Percentiles rank a stretch among this genome's conserved stretches.
Evolutionary conservation across 2,113 vertebrate species (phyloP).

Genomic region (Ammodytes marinus): DNA sequence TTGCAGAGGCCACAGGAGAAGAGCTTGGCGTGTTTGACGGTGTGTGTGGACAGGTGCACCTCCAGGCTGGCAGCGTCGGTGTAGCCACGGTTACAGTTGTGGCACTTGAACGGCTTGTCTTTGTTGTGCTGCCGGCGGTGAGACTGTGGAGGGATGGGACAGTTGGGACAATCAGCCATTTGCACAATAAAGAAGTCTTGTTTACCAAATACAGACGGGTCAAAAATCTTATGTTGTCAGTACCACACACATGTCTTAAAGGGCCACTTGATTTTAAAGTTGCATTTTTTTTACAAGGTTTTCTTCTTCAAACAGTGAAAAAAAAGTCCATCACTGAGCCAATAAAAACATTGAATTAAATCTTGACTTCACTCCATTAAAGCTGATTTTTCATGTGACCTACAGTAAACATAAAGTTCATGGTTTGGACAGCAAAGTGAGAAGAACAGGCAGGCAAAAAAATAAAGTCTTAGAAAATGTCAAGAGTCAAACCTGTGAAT

Average conservation of each 20-base stretch:
- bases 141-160: conserved; percentile 85
- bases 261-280: background rate
- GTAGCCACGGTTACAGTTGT: conserved; percentile 98
- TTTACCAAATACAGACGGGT: background rate
- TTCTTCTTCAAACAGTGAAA: background rate
- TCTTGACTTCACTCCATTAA: background rate
- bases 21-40: conserved; percentile 98
- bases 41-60: conserved; percentile 97
- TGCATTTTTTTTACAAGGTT: background rate
- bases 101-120: conserved; percentile 99
- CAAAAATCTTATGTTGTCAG: background rate
- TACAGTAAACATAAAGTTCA: background rate
- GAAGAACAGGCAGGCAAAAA: background rate
- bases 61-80: conserved; percentile 95
- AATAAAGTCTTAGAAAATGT: background rate
- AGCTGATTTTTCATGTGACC: background rate
- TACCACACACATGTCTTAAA: background rate
- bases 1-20: conserved; percentile 97
- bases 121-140: conserved; percentile 99
- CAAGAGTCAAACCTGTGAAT: background rate
- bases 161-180: background rate
- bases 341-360: background rate
- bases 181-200: background rate
- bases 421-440: background rate
- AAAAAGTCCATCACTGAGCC: background rate